Conservation (phyloP, 2,113 vertebrate species). For the Elephantulus edwardii region DNA sequence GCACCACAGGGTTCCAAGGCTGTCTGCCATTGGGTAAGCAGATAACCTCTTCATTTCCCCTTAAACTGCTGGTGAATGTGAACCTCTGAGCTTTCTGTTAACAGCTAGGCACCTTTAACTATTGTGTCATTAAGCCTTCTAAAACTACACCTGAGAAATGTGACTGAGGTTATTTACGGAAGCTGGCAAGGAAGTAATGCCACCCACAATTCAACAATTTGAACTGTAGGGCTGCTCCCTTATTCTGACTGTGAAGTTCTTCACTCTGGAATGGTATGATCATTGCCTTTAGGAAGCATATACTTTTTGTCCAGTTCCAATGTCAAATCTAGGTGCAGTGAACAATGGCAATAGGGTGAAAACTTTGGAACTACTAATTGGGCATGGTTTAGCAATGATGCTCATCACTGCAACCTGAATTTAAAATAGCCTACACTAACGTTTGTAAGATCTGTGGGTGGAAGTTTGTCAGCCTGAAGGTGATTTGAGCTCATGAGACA, state of each 20-base stretch:
- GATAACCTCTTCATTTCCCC: too few species aligned
- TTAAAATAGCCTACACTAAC: too few species aligned
- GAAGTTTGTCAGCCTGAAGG: constrained; percentile 6
- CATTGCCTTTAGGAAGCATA: background rate
- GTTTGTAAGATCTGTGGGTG: background rate
- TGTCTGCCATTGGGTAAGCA: too few species aligned
- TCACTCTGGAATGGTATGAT: background rate
- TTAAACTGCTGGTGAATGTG: too few species aligned
- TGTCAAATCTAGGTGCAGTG: background rate
- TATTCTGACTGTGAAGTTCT: background rate
- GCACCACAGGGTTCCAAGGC: too few species aligned
- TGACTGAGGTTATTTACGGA: background rate
- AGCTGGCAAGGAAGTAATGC: too few species aligned
- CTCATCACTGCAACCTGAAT: background rate
- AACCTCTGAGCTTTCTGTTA: too few species aligned
- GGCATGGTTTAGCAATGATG: background rate
- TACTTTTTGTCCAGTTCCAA: background rate
- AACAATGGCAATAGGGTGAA: background rate
- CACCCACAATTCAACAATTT: background rate
- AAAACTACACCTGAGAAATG: too few species aligned
- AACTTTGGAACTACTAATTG: background rate
- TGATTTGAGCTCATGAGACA: constrained; percentile 21
- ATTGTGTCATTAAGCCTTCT: too few species aligned
- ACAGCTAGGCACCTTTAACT: too few species aligned
- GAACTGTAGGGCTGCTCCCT: too few species aligned